Evolutionary conservation across 2,113 vertebrate genomes (phyloP).

Genomic region (Petrocephalus microphthalmus): DNA sequence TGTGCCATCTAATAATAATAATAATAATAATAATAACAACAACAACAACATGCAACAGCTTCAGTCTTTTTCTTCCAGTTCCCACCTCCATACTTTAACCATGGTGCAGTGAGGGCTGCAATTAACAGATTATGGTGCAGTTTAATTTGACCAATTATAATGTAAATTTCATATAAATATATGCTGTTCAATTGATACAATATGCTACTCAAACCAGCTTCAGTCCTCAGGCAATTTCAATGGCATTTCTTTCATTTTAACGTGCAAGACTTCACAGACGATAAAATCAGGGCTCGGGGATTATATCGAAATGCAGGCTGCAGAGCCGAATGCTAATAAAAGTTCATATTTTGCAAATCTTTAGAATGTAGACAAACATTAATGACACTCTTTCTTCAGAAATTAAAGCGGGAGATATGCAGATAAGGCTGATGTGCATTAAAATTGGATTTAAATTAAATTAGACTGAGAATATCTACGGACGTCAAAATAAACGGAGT

Average conservation of each 20-base stretch:
- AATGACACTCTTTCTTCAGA: constrained; percentile 9
- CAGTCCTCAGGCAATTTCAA: neutral
- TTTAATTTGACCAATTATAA: constrained; percentile 3
- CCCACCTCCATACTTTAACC: neutral
- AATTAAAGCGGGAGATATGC: neutral
- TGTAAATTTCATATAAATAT: neutral
- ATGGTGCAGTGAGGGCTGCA: neutral
- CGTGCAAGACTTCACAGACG: neutral
- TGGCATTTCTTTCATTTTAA: neutral
- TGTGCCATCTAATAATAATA: neutral
- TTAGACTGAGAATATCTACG: neutral
- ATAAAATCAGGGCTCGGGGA: neutral
- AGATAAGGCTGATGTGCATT: neutral
- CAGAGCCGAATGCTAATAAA: neutral
- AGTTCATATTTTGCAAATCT: neutral
- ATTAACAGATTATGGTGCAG: neutral
- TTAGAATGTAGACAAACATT: constrained; percentile 11
- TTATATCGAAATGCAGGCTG: neutral
- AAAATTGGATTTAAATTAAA: constrained; percentile 15
- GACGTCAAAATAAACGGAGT: constrained; percentile 15
- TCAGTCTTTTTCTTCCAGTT: neutral
- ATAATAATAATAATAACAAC: neutral
- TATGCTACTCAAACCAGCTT: neutral
- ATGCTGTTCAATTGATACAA: neutral
- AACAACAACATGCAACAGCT: neutral